phyloP scores from a whole-genome alignment of 2,888 invertebrate genomes.

The Odontocolon sp. region DNA sequence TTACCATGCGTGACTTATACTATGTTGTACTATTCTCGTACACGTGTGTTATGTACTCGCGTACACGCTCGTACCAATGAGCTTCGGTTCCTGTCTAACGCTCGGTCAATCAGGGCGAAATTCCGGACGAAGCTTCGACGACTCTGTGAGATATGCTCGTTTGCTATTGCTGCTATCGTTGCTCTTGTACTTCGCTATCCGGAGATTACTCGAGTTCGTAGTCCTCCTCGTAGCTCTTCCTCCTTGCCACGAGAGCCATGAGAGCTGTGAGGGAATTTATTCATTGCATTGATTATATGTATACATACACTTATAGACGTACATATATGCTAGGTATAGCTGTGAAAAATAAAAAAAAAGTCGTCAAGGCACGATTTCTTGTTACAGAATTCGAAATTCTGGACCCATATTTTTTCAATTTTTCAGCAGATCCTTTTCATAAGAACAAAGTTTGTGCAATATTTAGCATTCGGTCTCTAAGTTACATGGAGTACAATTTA shows the following conservation, averaged over 20 bases:
- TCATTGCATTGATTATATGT: too few species aligned
- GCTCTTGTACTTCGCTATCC: neutral
- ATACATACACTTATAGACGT: too few species aligned
- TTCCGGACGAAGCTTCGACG: conserved; percentile 51
- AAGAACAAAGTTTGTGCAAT: too few species aligned
- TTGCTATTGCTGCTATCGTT: neutral
- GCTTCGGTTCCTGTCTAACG: conserved; percentile 62
- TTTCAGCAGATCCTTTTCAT: too few species aligned
- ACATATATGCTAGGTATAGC: too few species aligned
- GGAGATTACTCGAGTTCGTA: neutral
- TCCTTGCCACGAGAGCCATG: neutral
- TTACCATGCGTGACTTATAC: neutral
- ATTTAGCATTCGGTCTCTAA: too few species aligned
- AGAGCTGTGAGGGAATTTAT: neutral
- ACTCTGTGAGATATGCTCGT: conserved; percentile 10
- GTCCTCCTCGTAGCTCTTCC: neutral
- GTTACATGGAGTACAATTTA: neutral
- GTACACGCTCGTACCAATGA: conserved; percentile 58
- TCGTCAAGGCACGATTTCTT: too few species aligned
- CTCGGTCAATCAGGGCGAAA: conserved; percentile 57
- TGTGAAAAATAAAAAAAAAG: too few species aligned
- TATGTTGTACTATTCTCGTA: conserved; percentile 35
- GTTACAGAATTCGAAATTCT: too few species aligned
- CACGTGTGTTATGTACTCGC: conserved; percentile 36
- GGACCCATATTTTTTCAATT: too few species aligned